Evolutionary conservation across 2,797 vertebrate species (phyloP), one percentile per base, ranked within the genome.

Genomic region (Eremophila alpestris): DNA sequence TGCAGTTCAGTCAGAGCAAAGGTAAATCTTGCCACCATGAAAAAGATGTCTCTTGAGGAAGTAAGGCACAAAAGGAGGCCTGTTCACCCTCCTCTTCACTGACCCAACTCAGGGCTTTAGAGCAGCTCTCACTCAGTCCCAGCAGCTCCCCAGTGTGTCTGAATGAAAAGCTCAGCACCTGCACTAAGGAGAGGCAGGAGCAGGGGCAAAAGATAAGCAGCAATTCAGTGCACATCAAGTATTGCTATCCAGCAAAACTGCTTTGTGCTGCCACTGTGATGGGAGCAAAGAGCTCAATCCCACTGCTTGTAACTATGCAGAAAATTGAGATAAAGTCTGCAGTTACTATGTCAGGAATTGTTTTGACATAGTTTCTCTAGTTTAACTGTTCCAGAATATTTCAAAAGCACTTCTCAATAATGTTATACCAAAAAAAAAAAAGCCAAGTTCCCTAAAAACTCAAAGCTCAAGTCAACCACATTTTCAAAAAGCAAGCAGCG

Each of bases 391-490:
- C 20, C 26, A 70, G 56, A 54, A 49, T 27, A 20, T 70, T 87
- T 90, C 34, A 80, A 43, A 82, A 76, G 19, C 45, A 15, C 15
- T 65, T 89, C 11, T 32, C 30, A 29, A 10, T 73, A 49, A 48
- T 55, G 34, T 21, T 54, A 27, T 11, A 64, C 15, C 1, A 24
- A 65, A 81, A 77, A 65, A 65, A 6, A 16, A 56, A 80, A 59
- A 36, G 5, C 26, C 5, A 21, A 9, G 17, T 51, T 75, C 16
- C 17, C 7, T 17, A 17, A 48, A 24, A 88, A 7, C 10, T 56
- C 19, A 7, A 13, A 32, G 22, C 41, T 85, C 13, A 4, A 80
- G 26, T 41, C 11, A 45, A 2, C 1, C 26, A 5, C 1, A 1
- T 24, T 80, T 73, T 48, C 63, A 17, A 60, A 58, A 58, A 49